Base-by-base conservation (phyloP, 2,113 vertebrate genomes). In the Corythaeola cristata region DNA sequence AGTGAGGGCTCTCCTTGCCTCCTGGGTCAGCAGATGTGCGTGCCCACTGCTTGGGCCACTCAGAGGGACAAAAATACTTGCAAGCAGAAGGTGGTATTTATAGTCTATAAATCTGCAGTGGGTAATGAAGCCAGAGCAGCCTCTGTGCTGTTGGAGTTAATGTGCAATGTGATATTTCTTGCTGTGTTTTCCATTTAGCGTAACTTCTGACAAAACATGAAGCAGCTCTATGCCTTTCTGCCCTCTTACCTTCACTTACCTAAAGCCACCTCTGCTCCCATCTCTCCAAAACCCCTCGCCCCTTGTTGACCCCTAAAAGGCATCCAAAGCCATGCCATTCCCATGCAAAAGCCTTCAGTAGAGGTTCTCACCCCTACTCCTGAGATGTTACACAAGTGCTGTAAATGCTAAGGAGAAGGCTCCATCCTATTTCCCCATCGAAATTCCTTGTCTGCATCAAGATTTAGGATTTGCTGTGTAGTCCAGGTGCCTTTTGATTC, bases 401-500 rank as follows among this genome's bases (percentile, higher is more conserved):
- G 15, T n/a, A 80, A 85, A 50, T n/a, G 60, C 16, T 16, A 33
- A 32, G 21, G 30, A 60, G 35, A 91, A 85, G 30, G 35, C 30
- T 78, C 39, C 23, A 30, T 26, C 13, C 37, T 67, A 10, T 39
- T 44, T 77, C 55, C 47, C 28, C 2, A 0, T 12, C 11, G 44
- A 47, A 77, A 71, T 83, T 72, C 28, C 47, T 52, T 28, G 39
- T 17, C 30, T 64, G 13, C 26, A 15, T n/a, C 39, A 93, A 87
- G 95, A 85, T 75, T 82, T 67, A 81, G 24, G 14, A 49, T 35
- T 91, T 87, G 47, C 47, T 82, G 49, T 82, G 56, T 89, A 79
- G 58, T n/a, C 62, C 77, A 76, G 58, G 60, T 93, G 81, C 62
- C 30, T 94, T 94, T 93, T 89, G 91, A 82, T 94, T 85, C 87